Base-by-base conservation (phyloP, 2,113 vertebrate genomes). In the Callochromis pleurospilus region DNA sequence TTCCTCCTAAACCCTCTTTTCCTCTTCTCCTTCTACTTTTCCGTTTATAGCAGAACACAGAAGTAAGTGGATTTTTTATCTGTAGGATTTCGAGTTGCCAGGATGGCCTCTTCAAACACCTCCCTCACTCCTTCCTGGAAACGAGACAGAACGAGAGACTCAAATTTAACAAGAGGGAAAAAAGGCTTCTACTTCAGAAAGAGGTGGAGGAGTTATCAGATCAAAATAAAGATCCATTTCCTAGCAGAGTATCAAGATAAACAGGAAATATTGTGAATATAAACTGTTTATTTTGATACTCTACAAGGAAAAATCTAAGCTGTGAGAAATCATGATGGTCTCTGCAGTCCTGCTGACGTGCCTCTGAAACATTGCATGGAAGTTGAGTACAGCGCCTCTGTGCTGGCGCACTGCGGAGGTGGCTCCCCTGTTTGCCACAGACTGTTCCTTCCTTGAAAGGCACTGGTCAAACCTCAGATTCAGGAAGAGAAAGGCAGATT, bases 31-130 rank as follows among this genome's bases (percentile, higher is more conserved):
- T 79, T 21, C 68, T 3, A 0, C 62, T 3, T 60, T 7, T 60
- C 42, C n/a, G 6, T 90, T 90, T 96, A 96, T 90, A 96, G 92
- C 86, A 96, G 90, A 82, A 90, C 3, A 65, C 96, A 97, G 88
- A 90, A 89, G 26, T 90, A 94, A 89, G 95, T 96, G 89, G 84
- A 92, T 87, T 96, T 96, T 90, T 73, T 95, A 88, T 96, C 95
- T 2, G 92, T 95, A 60, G 96, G 90, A 86, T 96, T 95, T 90
- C 94, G 92, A 12, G 96, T 88, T 2, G 96, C 96, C 60, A 96
- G 80, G 91, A 96, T 96, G 80, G 96, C 96, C 91, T 96, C 96
- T 8, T 96, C 95, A 17, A 96, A 96, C 68, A 96, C 96, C 11
- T 95, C 95, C 94, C 92, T 96, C 88, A 96, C 88, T 38, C 95